Percentiles rank a stretch among this genome's conserved stretches.
Evolutionary conservation across 2,797 vertebrate species (phyloP).

Genomic region (Pempheris klunzingeri): DNA sequence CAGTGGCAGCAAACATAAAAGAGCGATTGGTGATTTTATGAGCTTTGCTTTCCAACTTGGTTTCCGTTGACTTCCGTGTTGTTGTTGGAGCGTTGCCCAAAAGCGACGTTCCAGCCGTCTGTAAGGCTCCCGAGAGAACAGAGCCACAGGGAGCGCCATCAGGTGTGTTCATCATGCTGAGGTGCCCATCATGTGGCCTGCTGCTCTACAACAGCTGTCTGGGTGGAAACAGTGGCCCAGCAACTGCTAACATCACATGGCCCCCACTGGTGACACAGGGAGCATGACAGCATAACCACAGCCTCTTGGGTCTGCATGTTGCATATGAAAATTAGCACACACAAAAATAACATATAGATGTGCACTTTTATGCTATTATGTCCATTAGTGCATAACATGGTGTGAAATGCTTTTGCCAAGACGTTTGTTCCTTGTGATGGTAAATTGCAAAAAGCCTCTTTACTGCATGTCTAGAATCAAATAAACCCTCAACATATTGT

Average conservation of each 20-base stretch:
- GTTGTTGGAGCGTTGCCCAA: slow-evolving; percentile 66
- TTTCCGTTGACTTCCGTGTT: slow-evolving; percentile 74
- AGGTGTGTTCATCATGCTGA: slow-evolving; percentile 64
- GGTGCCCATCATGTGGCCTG: slow-evolving; percentile 56
- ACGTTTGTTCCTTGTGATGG: slow-evolving; percentile 12
- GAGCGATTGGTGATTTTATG: slow-evolving; percentile 75
- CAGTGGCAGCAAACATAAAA: slow-evolving; percentile 74
- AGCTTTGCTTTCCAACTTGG: slow-evolving; percentile 70
- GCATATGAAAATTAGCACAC: background rate
- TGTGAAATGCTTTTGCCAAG: background rate
- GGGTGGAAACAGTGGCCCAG: slow-evolving; percentile 68
- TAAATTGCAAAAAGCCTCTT: slow-evolving; percentile 9
- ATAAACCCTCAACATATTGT: slow-evolving; percentile 33
- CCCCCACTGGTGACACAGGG: slow-evolving; percentile 22
- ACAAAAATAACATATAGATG: slow-evolving; percentile 8
- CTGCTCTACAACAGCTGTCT: slow-evolving; percentile 59
- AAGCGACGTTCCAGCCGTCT: slow-evolving; percentile 56
- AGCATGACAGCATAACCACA: slow-evolving; percentile 22
- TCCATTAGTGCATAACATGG: background rate
- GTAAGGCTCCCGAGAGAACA: slow-evolving; percentile 46
- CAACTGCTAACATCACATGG: slow-evolving; percentile 43
- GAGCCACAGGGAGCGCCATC: slow-evolving; percentile 53
- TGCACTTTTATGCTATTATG: background rate
- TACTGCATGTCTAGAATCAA: slow-evolving; percentile 4
- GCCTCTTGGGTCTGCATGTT: background rate